Evolutionary conservation across 1,140 invertebrate genomes (phyloP).

Genomic region (Aleiodes sp.): DNA sequence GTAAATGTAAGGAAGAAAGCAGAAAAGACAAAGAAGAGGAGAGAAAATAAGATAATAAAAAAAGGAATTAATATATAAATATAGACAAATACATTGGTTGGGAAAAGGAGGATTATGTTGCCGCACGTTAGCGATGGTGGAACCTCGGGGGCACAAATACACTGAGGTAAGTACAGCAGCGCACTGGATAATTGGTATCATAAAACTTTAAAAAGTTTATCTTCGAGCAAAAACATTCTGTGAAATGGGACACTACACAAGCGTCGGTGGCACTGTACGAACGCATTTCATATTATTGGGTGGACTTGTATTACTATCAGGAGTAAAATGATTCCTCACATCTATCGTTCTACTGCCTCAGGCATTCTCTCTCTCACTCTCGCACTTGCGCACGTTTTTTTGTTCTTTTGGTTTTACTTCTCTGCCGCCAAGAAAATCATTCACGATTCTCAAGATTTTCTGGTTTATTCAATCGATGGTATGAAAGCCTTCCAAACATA

Average conservation of each 20-base stretch:
- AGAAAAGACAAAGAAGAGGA: not conserved
- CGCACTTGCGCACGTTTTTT: not conserved
- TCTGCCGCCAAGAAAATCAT: not conserved
- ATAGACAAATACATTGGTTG: not conserved
- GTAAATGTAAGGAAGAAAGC: not conserved
- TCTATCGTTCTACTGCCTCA: not conserved
- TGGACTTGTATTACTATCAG: not conserved
- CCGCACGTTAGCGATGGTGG: slow-evolving; percentile 34
- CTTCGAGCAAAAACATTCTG: slow-evolving; percentile 32
- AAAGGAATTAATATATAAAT: not conserved
- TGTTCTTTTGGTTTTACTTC: not conserved
- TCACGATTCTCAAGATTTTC: slow-evolving; percentile 28
- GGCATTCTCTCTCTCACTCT: not conserved
- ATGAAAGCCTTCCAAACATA: slow-evolving; percentile 23
- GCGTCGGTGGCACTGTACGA: slow-evolving; percentile 16
- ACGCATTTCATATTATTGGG: not conserved
- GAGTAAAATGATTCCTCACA: slow-evolving; percentile 11
- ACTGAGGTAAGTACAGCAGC: slow-evolving; percentile 40
- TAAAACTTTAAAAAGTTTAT: slow-evolving; percentile 41
- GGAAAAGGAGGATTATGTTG: slow-evolving; percentile 30
- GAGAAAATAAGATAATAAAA: not conserved
- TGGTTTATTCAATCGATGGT: slow-evolving; percentile 27
- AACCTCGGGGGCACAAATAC: slow-evolving; percentile 28
- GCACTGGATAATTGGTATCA: slow-evolving; percentile 41
- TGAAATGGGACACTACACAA: slow-evolving; percentile 40